Conservation (phyloP, 2,797 vertebrate genomes). For the Myotis pilosus region DNA sequence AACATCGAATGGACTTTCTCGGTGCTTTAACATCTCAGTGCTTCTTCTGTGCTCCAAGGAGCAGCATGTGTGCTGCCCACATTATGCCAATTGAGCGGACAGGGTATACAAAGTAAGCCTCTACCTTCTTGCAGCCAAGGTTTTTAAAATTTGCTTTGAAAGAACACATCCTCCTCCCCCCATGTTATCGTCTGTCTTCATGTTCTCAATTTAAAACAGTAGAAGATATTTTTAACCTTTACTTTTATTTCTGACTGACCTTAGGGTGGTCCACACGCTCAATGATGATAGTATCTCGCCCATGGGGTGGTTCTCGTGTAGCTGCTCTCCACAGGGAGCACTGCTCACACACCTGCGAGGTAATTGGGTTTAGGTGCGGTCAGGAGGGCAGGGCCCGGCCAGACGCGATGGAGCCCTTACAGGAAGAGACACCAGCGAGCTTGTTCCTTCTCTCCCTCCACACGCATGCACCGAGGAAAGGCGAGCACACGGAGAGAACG, state of each 20-base stretch:
- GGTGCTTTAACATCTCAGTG: neutral
- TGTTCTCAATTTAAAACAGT: neutral
- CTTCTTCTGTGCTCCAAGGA: neutral
- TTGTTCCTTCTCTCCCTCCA: neutral
- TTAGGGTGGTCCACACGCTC: neutral
- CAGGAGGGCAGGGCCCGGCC: neutral
- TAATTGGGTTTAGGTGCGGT: neutral
- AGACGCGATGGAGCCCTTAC: neutral
- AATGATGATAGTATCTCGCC: neutral
- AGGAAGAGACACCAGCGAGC: neutral
- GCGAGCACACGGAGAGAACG: neutral
- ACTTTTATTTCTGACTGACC: neutral
- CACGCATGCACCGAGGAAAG: neutral
- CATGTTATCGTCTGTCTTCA: neutral
- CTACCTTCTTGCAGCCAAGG: neutral
- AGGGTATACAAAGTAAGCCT: neutral
- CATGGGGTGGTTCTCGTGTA: no score
- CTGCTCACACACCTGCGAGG: neutral
- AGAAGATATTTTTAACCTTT: neutral
- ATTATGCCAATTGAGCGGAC: neutral
- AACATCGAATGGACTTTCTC: neutral
- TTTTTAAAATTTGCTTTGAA: neutral
- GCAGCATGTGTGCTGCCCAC: no score
- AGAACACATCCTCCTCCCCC: neutral
- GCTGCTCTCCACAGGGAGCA: neutral